Conservation (phyloP, 2,797 vertebrate genomes). For the Catostomus latipinnis region DNA sequence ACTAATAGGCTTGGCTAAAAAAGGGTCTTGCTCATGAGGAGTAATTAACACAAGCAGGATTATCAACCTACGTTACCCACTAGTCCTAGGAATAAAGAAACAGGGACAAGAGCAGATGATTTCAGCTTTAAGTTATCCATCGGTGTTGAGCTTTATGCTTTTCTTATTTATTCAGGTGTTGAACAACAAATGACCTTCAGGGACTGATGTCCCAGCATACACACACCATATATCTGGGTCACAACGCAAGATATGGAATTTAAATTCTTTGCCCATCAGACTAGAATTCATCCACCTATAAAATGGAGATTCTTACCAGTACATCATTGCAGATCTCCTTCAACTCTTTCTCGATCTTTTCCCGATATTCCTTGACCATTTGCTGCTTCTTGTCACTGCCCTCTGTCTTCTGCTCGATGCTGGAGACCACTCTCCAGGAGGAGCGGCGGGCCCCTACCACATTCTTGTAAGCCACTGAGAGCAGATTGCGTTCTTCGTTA, state of each 20-base stretch:
- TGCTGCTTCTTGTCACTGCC: conserved; percentile 81
- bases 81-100: conserved; percentile 32
- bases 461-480: conserved; percentile 98
- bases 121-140: no score
- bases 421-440: conserved; percentile 93
- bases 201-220: no score
- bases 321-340: conserved; percentile 93
- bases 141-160: no score
- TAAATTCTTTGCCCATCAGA: neutral
- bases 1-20: conserved; percentile 59
- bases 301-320: conserved; percentile 83
- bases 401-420: conserved; percentile 90
- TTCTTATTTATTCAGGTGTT: neutral
- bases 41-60: conserved; percentile 63
- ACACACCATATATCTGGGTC: neutral
- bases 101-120: neutral
- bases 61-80: conserved; percentile 49
- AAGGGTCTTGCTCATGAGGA: conserved; percentile 53
- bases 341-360: conserved; percentile 91
- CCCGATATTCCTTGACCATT: conserved; percentile 87
- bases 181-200: neutral
- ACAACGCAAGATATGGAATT: neutral
- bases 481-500: conserved; percentile 94
- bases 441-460: conserved; percentile 94
- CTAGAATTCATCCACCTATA: neutral